Base-by-base conservation (phyloP, 2,797 vertebrate species). In the Microchirus variegatus region DNA sequence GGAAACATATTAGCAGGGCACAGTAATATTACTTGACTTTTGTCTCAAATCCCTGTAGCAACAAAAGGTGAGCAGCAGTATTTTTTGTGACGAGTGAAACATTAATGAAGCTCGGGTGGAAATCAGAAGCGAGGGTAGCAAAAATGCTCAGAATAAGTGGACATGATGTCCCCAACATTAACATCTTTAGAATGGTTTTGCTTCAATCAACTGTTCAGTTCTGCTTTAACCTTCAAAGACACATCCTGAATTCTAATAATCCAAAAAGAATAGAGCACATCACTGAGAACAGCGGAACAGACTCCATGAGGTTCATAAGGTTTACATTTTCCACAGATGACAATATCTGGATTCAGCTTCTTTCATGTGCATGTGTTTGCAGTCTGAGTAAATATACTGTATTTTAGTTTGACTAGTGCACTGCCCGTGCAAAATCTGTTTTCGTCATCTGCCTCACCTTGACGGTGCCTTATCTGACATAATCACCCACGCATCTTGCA, bases 1-100 rank as follows among this genome's bases (percentile, higher is more conserved):
- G 75, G 73, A 83, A 82, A 64, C 76, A 77, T 60, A 81, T 69
- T 66, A 68, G 56, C 52, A 18, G 60, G 70, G 54, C 46, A 38
- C 61, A 17, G 61, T 65, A 31, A 53, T 58, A 17, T 71, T 55
- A 54, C 59, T 19, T 60, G 57, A 70, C 49, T 62, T 54, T 12
- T 60, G 26, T 6, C 17, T 22, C 22, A 51, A 43, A 11, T 56
- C 9, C 5, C 63, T 51, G 53, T 44, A 26, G 51, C 69, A 53
- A 65, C 60, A 73, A 70, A 70, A 50, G 35, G 13, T 63, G 9
- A 53, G 31, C 26, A 69, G 26, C 35, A 51, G 36, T 43, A 31
- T 54, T 71, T 77, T 48, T n/a, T n/a, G n/a, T 69, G 36, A 77
- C 67, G 43, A 70, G 48, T 72, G 22, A 57, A 59, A 70, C 0